A percentile compares a stretch with the other conserved stretches of the same genome.
Conservation (phyloP, 2,797 vertebrate species). For the Chaetophractus vellerosus region DNA sequence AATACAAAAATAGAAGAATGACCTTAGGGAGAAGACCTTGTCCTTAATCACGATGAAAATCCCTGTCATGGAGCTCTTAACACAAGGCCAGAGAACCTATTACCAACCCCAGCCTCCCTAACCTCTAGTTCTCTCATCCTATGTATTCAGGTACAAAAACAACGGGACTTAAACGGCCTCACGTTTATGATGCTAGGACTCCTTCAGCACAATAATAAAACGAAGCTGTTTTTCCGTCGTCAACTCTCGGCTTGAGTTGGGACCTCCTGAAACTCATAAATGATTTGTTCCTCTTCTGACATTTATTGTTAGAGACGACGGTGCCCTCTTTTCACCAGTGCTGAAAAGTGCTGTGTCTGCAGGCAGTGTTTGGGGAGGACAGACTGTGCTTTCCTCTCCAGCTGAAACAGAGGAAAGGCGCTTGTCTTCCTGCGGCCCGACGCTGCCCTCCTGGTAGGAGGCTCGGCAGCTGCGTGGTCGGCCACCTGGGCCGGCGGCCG, state of each 20-base stretch:
- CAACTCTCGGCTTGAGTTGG: slow-evolving; percentile 45
- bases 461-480: slow-evolving; percentile 91
- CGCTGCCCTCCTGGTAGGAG: slow-evolving; percentile 91
- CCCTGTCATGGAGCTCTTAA: neutral
- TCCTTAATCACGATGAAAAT: neutral
- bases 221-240: slow-evolving; percentile 62
- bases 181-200: slow-evolving; percentile 37
- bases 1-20: neutral
- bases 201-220: slow-evolving; percentile 40
- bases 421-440: slow-evolving; percentile 92
- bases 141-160: neutral
- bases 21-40: neutral
- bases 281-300: slow-evolving; percentile 58
- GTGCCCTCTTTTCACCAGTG: slow-evolving; percentile 66
- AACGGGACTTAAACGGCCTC: slow-evolving; percentile 60
- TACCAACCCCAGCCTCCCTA: neutral
- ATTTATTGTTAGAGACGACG: slow-evolving; percentile 73
- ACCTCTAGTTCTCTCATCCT: neutral
- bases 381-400: slow-evolving; percentile 86
- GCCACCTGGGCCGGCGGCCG: slow-evolving; percentile 92
- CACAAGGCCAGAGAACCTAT: neutral
- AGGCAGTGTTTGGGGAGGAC: slow-evolving; percentile 73
- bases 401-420: slow-evolving; percentile 90
- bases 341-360: slow-evolving; percentile 88
- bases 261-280: slow-evolving; percentile 24